Percentiles rank a stretch among this genome's conserved stretches.
Conservation (phyloP, 2,888 invertebrate species). For the Aspidiotus rigidus region DNA sequence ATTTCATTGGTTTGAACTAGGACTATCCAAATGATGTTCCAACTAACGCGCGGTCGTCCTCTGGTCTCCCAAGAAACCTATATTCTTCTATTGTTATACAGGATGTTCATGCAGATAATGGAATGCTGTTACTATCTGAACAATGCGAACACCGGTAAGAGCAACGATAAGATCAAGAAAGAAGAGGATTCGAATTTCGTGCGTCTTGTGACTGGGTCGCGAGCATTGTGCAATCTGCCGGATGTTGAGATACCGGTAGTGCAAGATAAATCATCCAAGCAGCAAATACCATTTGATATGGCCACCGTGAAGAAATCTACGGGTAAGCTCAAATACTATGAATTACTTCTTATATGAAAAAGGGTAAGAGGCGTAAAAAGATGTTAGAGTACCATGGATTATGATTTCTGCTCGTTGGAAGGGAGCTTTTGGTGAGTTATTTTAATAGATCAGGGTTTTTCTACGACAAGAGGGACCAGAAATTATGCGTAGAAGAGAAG, state of each 20-base stretch:
- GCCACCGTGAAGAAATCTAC: constrained; percentile 69
- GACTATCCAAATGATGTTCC: too few relatives aligned
- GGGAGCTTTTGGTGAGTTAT: too few relatives aligned
- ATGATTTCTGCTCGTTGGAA: too few relatives aligned
- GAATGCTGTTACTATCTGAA: constrained; percentile 74
- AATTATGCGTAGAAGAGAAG: too few relatives aligned
- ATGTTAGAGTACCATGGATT: too few relatives aligned
- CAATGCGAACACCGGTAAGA: constrained; percentile 45
- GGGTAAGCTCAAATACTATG: constrained; percentile 41
- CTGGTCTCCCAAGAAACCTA: too few relatives aligned
- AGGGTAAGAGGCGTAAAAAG: too few relatives aligned
- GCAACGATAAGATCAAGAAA: constrained; percentile 38
- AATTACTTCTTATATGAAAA: too few relatives aligned
- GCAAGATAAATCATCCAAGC: constrained; percentile 40
- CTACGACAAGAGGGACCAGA: too few relatives aligned
- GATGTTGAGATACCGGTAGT: neutral
- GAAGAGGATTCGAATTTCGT: constrained; percentile 53
- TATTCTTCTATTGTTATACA: constrained; percentile 36
- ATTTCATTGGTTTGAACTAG: too few relatives aligned
- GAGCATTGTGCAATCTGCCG: constrained; percentile 17
- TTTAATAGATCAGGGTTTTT: too few relatives aligned
- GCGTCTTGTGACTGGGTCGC: constrained; percentile 62
- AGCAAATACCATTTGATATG: constrained; percentile 59
- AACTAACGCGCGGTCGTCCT: too few relatives aligned
- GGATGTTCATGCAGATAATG: constrained; percentile 67